Evolutionary conservation across 2,888 invertebrate species (phyloP), one percentile per base, ranked within the genome.

Genomic region (Acleris sparsana): DNA sequence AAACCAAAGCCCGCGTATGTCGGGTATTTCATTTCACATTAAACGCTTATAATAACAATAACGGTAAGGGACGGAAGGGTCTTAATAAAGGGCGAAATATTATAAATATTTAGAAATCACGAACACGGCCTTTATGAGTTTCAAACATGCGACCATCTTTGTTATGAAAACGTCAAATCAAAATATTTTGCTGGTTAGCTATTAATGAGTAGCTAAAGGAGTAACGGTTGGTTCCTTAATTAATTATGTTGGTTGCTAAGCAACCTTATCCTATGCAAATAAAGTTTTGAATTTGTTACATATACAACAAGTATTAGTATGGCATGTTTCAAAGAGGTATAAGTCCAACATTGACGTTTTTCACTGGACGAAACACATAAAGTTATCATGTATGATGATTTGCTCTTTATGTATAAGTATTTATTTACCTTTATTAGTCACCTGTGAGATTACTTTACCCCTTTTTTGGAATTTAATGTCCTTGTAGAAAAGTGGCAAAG

Each of bases 81-180:
- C 63, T 59, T 69, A 69, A 71, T 73, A 72, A 69, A 71, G 67
- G 59, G 57, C 65, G 61, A 72, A 71, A 58, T 69, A 58, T 63
- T 63, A 63, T 63, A 66, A 73, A 67, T 71, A 71, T 70, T 70
- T 67, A 67, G 62, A 66, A 66, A 72, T 68, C 70, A 72, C 70
- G 68, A 70, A 68, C 68, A 29, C 48, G 25, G 16, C 67, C 55
- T 70, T 72, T 72, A 74, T 63, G 69, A 62, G 63, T 63, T 66
- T 46, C 51, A 51, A 67, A 58, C 74, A 73, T 72, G 73, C 74
- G 62, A 74, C 65, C 62, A 62, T 65, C 22, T 62, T 67, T 52
- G 57, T 63, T 61, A 58, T 58, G 52, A 53, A 65, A 66, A 46
- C 52, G 46, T 44, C 6, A 48, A 62, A 66, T 66, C 66, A 57